Evolutionary conservation across 2,797 vertebrate species (phyloP).

Genomic region (Epinephelus malabaricus): DNA sequence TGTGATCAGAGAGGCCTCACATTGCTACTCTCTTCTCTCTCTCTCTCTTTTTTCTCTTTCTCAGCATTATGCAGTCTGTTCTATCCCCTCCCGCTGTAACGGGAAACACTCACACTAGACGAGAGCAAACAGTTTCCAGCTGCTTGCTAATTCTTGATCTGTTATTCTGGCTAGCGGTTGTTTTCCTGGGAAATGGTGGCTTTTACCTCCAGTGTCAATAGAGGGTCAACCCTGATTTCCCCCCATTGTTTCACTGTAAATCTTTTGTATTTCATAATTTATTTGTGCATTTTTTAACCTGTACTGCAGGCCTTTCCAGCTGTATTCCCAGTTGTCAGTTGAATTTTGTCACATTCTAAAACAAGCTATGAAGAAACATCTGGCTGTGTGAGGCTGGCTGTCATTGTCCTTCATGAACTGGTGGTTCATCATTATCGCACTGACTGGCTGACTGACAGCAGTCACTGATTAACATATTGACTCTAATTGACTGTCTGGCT

Average conservation of each 20-base stretch:
- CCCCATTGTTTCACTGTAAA: not conserved
- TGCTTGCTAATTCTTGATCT: constrained; percentile 78
- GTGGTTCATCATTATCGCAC: constrained; percentile 60
- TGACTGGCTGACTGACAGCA: constrained; percentile 73
- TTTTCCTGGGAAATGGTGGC: constrained; percentile 59
- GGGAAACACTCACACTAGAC: constrained; percentile 69
- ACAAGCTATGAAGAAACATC: constrained; percentile 49
- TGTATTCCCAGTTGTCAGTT: constrained; percentile 22
- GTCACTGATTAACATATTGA: constrained; percentile 79
- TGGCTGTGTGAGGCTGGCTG: constrained; percentile 51
- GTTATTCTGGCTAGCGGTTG: constrained; percentile 58
- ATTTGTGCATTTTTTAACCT: constrained; percentile 8
- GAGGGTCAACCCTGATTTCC: constrained; percentile 19
- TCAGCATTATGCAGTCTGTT: constrained; percentile 74
- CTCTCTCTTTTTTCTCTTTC: constrained; percentile 44
- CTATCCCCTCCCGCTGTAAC: constrained; percentile 53
- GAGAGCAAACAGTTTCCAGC: constrained; percentile 78
- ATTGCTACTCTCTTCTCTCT: constrained; percentile 45
- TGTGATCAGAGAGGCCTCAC: constrained; percentile 82
- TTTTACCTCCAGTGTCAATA: constrained; percentile 40
- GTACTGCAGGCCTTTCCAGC: not conserved
- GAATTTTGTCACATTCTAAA: constrained; percentile 37
- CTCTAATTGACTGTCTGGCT: constrained; percentile 73
- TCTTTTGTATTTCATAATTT: not conserved
- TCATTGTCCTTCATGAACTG: constrained; percentile 62